A percentile compares a stretch with the other conserved stretches of the same genome.
Conservation (phyloP, 2,113 vertebrate species). For the Callopanchax toddi region DNA sequence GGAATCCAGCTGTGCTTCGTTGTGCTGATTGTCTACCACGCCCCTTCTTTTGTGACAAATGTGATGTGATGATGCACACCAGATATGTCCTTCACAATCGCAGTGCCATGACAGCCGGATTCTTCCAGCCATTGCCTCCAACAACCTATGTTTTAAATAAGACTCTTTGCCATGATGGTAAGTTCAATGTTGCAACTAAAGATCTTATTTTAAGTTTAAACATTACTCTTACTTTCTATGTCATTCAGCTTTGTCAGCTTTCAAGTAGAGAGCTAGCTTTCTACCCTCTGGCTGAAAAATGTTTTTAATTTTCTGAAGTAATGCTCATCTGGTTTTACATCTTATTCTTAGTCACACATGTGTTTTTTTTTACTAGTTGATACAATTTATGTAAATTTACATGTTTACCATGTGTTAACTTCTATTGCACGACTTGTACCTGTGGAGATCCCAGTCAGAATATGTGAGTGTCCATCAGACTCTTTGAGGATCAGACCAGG, state of each 20-base stretch:
- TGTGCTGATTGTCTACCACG: not conserved
- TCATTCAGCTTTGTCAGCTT: too few species aligned
- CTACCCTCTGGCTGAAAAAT: too few species aligned
- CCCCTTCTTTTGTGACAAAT: conserved; percentile 1
- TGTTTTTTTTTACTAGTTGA: too few species aligned
- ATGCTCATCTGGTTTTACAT: not conserved
- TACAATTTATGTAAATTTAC: not conserved
- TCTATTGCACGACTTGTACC: not conserved
- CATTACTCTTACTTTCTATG: not conserved
- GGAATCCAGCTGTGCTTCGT: not conserved
- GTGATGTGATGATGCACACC: conserved; percentile 3
- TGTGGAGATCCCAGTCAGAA: not conserved
- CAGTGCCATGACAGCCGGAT: not conserved
- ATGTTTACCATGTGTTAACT: not conserved
- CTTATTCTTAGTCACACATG: not conserved
- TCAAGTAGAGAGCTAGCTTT: too few species aligned
- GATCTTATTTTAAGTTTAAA: not conserved
- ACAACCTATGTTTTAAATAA: not conserved
- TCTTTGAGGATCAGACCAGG: conserved; percentile 2
- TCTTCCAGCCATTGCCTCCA: conserved; percentile 8
- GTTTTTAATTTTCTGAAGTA: not conserved
- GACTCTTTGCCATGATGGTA: not conserved
- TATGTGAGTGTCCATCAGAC: not conserved
- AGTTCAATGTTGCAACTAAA: not conserved
- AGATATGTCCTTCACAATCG: not conserved